Percentiles rank a stretch among this genome's conserved stretches.
These are phyloP conservation scores for Nowickia ferox DNA, from an alignment of 2,888 invertebrate genomes.

Conservation along the genomic window DNA sequence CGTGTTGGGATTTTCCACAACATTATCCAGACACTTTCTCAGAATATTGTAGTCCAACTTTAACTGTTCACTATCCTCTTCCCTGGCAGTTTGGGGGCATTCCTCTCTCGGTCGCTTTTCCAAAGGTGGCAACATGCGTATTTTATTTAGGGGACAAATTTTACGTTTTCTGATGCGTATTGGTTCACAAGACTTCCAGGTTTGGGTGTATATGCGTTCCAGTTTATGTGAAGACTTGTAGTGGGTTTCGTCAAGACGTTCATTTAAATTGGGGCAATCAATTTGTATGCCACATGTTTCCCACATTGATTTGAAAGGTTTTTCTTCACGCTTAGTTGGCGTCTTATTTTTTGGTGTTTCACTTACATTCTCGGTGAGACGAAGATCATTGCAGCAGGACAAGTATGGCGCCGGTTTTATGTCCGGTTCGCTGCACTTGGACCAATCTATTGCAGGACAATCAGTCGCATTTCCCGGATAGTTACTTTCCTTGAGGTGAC, in stretches of 20 bases:
- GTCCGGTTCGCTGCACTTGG: conserved; percentile 18
- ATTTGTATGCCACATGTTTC: background rate
- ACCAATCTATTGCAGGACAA: background rate
- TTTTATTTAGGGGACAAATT: conserved; percentile 22
- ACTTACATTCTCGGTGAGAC: background rate
- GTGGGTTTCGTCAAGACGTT: conserved; percentile 31
- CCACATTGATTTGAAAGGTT: conserved; percentile 53
- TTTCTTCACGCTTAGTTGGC: background rate
- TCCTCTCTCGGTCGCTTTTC: conserved; percentile 2
- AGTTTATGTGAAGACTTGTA: conserved; percentile 28
- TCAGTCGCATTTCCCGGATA: background rate
- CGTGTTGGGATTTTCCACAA: background rate
- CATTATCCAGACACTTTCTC: conserved; percentile 3
- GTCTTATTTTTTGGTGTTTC: background rate
- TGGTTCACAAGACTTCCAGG: conserved; percentile 28
- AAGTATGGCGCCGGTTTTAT: background rate
- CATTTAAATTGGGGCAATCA: background rate
- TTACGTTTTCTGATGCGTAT: conserved; percentile 6
- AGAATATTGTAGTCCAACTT: conserved; percentile 32
- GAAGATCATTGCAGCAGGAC: conserved; percentile 13
- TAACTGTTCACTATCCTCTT: conserved; percentile 34
- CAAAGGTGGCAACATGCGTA: conserved; percentile 29
- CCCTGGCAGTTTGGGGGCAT: conserved; percentile 25
- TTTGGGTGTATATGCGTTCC: conserved; percentile 29
- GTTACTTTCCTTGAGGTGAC: conserved; percentile 19